Percentiles rank a stretch among this genome's conserved stretches.
Conservation (phyloP, 2,113 vertebrate genomes). For the Tupaia tana region DNA sequence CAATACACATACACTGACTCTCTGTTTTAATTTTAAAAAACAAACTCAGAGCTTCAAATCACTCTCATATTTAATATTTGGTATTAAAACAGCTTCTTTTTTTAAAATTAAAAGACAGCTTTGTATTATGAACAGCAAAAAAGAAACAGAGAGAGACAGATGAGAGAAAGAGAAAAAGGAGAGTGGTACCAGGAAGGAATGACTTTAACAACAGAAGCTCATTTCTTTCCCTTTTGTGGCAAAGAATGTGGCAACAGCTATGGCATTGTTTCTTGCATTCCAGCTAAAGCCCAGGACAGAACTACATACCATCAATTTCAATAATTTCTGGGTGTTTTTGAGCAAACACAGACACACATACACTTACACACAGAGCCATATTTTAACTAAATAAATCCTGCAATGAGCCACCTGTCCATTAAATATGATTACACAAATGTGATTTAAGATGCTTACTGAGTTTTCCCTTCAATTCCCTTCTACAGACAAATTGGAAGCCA, state of each 20-base stretch:
- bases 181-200: background rate
- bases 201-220: background rate
- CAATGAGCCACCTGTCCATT: slow-evolving; percentile 31
- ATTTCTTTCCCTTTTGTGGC: background rate
- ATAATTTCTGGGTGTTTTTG: background rate
- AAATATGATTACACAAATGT: background rate
- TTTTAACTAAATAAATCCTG: background rate
- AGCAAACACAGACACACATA: background rate
- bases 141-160: background rate
- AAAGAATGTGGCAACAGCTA: rapidly evolving
- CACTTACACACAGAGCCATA: rapidly evolving
- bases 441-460: slow-evolving; percentile 11
- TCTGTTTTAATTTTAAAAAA: slow-evolving; percentile 39
- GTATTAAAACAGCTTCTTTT: background rate
- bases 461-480: slow-evolving; percentile 45
- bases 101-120: background rate
- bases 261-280: rapidly evolving
- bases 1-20: background rate
- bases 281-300: background rate
- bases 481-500: slow-evolving; percentile 44
- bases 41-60: background rate
- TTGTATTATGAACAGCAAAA: background rate
- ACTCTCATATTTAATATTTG: background rate
- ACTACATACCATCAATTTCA: background rate
- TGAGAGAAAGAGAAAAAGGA: background rate